These are phyloP conservation scores for Drosophila yooni DNA, from an alignment of 2,888 invertebrate genomes.

Conservation along the genomic window DNA sequence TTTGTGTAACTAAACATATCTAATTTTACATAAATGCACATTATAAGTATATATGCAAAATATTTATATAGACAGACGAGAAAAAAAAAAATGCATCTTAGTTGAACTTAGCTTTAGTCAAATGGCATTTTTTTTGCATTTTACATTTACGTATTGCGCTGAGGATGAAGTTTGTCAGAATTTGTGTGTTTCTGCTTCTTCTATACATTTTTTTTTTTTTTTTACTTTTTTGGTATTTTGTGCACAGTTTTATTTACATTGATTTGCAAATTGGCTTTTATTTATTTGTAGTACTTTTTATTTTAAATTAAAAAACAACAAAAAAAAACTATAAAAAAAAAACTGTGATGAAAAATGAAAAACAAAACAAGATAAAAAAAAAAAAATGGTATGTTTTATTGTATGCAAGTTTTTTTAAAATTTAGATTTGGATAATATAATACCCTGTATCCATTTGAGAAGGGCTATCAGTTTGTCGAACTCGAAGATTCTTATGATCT, in stretches of 20 bases:
- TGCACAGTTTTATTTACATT: constrained; percentile 69
- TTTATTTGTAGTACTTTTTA: constrained; percentile 53
- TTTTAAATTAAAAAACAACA: constrained; percentile 21
- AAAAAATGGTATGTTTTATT: constrained; percentile 57
- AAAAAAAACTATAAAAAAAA: constrained; percentile 41
- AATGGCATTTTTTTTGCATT: constrained; percentile 26
- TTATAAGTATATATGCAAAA: not conserved
- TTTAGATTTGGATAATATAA: constrained; percentile 26
- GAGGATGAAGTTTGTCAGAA: constrained; percentile 7
- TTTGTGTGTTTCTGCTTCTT: constrained; percentile 12
- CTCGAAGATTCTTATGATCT: not conserved
- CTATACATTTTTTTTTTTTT: constrained; percentile 9
- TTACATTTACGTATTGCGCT: constrained; percentile 9
- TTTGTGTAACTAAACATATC: constrained; percentile 21
- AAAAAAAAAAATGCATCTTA: constrained; percentile 35
- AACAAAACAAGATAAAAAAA: constrained; percentile 25
- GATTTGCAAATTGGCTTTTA: constrained; percentile 48
- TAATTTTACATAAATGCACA: constrained; percentile 10
- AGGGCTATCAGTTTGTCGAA: not conserved
- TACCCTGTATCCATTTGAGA: constrained; percentile 20
- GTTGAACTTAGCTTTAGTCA: constrained; percentile 62
- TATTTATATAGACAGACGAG: constrained; percentile 20
- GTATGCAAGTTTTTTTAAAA: constrained; percentile 38
- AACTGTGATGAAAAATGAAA: constrained; percentile 65
- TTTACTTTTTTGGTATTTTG: constrained; percentile 53